A percentile compares a stretch with the other conserved stretches of the same genome.
Conservation (phyloP, 2,888 invertebrate genomes). For the Hedychridium roseum region DNA sequence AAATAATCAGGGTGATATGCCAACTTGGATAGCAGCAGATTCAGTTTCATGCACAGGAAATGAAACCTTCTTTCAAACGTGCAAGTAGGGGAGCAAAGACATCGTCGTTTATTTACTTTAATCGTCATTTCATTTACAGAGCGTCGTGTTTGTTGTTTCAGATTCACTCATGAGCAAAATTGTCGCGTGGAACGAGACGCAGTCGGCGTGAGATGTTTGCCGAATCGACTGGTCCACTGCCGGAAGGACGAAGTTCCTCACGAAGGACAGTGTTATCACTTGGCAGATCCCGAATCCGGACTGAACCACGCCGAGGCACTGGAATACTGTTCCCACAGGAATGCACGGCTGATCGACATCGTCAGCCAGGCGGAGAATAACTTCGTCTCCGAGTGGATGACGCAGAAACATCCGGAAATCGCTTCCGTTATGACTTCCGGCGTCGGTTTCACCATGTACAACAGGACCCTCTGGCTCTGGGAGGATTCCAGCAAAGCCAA, state of each 20-base stretch:
- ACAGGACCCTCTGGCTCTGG: constrained; percentile 64
- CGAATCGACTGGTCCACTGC: constrained; percentile 63
- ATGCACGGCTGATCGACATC: constrained; percentile 65
- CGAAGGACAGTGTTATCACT: constrained; percentile 66
- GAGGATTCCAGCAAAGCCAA: constrained; percentile 52
- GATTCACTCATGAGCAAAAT: constrained; percentile 50
- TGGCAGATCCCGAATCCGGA: constrained; percentile 57
- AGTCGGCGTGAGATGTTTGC: constrained; percentile 61
- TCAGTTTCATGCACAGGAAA: constrained; percentile 59
- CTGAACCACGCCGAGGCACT: constrained; percentile 63
- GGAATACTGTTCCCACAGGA: constrained; percentile 60
- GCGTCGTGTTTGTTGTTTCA: constrained; percentile 18
- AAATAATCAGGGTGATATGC: constrained; percentile 43
- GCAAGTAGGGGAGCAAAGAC: constrained; percentile 54
- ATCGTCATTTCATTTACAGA: too few species aligned
- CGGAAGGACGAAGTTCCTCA: constrained; percentile 64
- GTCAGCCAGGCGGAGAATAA: constrained; percentile 67
- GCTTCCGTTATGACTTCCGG: constrained; percentile 65
- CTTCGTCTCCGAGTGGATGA: constrained; percentile 67
- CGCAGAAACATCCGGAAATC: constrained; percentile 56
- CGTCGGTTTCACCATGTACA: constrained; percentile 60
- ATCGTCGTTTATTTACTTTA: too few species aligned
- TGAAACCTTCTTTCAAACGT: constrained; percentile 62
- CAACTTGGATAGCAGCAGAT: constrained; percentile 58
- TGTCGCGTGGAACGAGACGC: constrained; percentile 60